Base-by-base conservation (phyloP, 2,888 invertebrate species). In the Schizaphis graminum region DNA sequence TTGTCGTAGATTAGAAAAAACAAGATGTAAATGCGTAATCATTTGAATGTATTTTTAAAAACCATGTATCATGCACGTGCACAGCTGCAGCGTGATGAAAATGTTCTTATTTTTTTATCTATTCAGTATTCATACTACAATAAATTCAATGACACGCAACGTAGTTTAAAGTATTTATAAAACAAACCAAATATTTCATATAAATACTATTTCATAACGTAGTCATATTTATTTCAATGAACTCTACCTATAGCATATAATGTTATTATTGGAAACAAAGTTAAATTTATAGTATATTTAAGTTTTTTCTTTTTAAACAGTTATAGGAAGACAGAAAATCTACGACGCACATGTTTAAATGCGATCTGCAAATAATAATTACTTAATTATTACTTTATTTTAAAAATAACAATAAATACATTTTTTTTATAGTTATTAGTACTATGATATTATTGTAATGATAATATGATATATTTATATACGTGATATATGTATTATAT, bases 41-140 rank as follows among this genome's bases (percentile, higher is more conserved):
- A 86, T 86, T 47, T 16, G 28, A 86, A 47, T 86, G 86, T 86
- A 86, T 86, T 86, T 86, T 47, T 86, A 86, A 86, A 86, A 49
- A 86, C 13, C 47, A 86, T 86, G 49, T 86, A 86, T 86, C n/a
- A 49, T 28, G n/a, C 86, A 86, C 86, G 86, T 86, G 47, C 86
- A 4, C 28, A 86, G 16, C 44, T 44, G 44, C 2, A 85, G 44
- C 44, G 28, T 44, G 47, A 7, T 49, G 44, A 44, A 86, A 49
- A 86, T 86, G 28, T 47, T 86, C 16, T 47, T 47, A 28, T 86
- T 44, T 47, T 86, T 49, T 49, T 49, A 28, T 86, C 44, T 86
- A 28, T 86, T 44, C n/a, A 13, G 28, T 86, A 28, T 86, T 44
- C n/a, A 13, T 47, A n/a, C 47, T 24, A 86, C 28, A 44, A 47